Percentiles rank a stretch among this genome's conserved stretches.
Evolutionary conservation across 2,888 invertebrate genomes (phyloP).

Genomic region (Torymus aiolomorphi): DNA sequence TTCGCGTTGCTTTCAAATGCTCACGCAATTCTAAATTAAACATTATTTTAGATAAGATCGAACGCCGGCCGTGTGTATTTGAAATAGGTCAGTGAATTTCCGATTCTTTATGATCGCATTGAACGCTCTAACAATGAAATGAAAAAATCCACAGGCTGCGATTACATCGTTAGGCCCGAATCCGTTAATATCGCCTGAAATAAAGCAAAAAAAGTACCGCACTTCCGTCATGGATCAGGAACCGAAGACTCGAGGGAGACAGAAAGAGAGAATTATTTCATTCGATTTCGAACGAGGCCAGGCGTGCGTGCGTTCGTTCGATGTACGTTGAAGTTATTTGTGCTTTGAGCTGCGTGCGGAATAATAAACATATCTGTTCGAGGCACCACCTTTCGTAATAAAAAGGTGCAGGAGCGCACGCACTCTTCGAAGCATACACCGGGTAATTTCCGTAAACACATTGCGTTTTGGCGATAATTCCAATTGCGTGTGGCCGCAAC

Average conservation of each 20-base stretch:
- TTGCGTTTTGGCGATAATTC: conserved; percentile 53
- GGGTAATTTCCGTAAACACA: conserved; percentile 56
- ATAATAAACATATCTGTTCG: conserved; percentile 42
- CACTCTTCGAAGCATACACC: conserved; percentile 17
- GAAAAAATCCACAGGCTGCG: neutral
- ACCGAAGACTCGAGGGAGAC: neutral
- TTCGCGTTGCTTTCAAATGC: conserved; percentile 1
- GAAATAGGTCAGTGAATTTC: conserved; percentile 46
- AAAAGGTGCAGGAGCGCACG: conserved; percentile 30
- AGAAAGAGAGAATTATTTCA: conserved; percentile 19
- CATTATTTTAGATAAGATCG: conserved; percentile 42
- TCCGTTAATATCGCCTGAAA: conserved; percentile 31
- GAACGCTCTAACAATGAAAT: conserved; percentile 11
- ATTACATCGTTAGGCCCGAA: conserved; percentile 28
- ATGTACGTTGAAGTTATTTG: conserved; percentile 8
- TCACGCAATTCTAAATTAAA: conserved; percentile 28
- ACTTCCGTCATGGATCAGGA: conserved; percentile 50
- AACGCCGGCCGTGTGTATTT: conserved; percentile 2
- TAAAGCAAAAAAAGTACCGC: conserved; percentile 1
- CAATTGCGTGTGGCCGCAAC: conserved; percentile 50
- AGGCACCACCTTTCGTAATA: conserved; percentile 41
- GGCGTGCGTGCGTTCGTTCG: neutral
- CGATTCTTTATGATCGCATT: conserved; percentile 27
- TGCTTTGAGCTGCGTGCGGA: conserved; percentile 15
- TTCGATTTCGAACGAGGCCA: conserved; percentile 29